These are phyloP conservation scores for Ylistrum balloti DNA, from an alignment of 1,140 invertebrate genomes.

Conservation along the genomic window DNA sequence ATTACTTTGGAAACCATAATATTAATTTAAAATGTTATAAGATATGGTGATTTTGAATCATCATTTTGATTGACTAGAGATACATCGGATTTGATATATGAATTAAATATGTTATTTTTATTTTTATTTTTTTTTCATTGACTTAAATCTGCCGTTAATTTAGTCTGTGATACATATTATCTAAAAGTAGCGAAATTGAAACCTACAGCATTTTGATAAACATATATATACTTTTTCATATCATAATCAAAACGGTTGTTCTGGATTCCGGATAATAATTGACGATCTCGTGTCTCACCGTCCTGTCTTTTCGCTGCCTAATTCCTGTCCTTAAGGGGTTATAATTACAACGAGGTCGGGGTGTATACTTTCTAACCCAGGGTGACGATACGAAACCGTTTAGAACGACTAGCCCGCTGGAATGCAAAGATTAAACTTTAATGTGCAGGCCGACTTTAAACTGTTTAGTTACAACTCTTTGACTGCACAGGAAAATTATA, in stretches of 20 bases:
- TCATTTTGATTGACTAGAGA: no score
- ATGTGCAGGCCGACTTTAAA: conserved; percentile 33
- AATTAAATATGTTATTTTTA: no score
- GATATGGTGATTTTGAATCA: no score
- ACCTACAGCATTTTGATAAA: no score
- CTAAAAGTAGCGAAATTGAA: no score
- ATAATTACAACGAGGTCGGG: background rate
- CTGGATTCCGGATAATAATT: background rate
- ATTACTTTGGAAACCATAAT: no score
- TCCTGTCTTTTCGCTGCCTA: background rate
- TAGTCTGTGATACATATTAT: no score
- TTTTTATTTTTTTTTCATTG: no score
- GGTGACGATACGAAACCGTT: background rate
- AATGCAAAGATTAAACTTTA: conserved; percentile 36
- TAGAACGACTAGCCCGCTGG: background rate
- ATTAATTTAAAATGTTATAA: no score
- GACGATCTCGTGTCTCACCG: background rate
- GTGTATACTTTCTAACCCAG: conserved; percentile 15
- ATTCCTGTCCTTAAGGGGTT: background rate
- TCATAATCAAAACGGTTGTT: background rate
- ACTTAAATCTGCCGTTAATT: no score
- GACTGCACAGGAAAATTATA: conserved; percentile 17
- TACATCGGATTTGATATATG: no score
- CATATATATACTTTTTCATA: no score
- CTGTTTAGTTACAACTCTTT: conserved; percentile 13